These are phyloP conservation scores for Orientallactaga sibirica DNA, from an alignment of 2,797 vertebrate species.

Conservation along the genomic window DNA sequence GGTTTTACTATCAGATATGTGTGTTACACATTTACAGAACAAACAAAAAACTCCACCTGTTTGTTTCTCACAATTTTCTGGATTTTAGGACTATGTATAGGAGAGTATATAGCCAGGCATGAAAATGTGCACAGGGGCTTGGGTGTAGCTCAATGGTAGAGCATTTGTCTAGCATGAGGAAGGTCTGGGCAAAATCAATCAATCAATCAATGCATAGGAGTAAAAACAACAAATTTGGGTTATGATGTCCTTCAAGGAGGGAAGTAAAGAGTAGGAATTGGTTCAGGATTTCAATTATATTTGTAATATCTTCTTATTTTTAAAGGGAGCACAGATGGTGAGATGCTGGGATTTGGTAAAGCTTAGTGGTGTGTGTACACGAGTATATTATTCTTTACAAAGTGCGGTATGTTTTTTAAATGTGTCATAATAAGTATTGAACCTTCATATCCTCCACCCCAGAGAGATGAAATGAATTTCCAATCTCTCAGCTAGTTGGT, in stretches of 20 bases:
- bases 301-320: not conserved
- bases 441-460: not conserved
- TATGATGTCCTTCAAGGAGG: not conserved
- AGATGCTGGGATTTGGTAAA: conserved; percentile 17
- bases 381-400: conserved; percentile 11
- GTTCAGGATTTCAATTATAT: not conserved
- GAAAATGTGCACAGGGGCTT: not conserved
- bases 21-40: not conserved
- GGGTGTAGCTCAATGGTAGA: not conserved
- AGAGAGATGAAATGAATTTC: not conserved
- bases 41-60: not conserved
- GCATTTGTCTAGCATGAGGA: too few species aligned
- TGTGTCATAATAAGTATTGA: not conserved
- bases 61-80: not conserved
- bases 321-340: not conserved
- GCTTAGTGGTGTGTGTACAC: not conserved
- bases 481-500: conserved; percentile 26
- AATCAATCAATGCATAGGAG: not conserved
- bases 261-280: not conserved
- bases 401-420: not conserved
- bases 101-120: not conserved
- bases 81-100: not conserved
- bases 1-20: not conserved
- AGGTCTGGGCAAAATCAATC: not conserved
- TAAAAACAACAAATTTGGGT: not conserved